phyloP scores from a whole-genome alignment of 2,888 invertebrate genomes.

The Agrilus biguttatus region DNA sequence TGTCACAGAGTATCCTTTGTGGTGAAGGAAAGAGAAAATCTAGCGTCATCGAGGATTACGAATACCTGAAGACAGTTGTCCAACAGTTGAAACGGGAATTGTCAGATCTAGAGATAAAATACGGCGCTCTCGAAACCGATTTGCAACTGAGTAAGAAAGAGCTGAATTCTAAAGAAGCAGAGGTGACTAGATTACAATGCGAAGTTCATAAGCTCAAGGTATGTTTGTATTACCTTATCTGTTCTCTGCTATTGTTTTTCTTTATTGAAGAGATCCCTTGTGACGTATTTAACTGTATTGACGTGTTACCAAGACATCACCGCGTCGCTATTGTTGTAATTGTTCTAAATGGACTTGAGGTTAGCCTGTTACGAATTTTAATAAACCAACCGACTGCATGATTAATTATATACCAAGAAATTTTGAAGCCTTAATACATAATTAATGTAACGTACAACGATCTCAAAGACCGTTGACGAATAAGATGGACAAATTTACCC shows the following conservation, averaged over 20 bases:
- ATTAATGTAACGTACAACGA: no score
- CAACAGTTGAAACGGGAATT: conserved; percentile 34
- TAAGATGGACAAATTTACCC: no score
- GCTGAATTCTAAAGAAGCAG: conserved; percentile 38
- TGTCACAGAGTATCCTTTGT: not conserved
- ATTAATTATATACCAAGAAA: no score
- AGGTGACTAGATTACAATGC: conserved; percentile 44
- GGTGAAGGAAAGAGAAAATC: conserved; percentile 17
- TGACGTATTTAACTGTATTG: no score
- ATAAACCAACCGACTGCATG: no score
- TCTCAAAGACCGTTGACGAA: no score
- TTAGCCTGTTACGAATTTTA: no score
- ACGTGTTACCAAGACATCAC: no score
- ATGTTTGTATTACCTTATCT: conserved; percentile 14
- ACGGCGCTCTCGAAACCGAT: conserved; percentile 38
- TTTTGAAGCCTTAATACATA: no score
- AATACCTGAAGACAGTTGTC: conserved; percentile 29
- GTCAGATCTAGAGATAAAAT: conserved; percentile 33
- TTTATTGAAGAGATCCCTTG: no score
- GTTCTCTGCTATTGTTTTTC: not conserved
- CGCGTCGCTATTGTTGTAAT: no score
- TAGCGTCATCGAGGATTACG: conserved; percentile 21
- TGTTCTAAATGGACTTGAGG: no score
- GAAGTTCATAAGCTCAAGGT: conserved; percentile 60
- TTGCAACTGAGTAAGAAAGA: conserved; percentile 38